A percentile compares a stretch with the other conserved stretches of the same genome.
These are phyloP conservation scores for Archegozetes longisetosus DNA, from an alignment of 1,140 invertebrate genomes.

Conservation along the genomic window DNA sequence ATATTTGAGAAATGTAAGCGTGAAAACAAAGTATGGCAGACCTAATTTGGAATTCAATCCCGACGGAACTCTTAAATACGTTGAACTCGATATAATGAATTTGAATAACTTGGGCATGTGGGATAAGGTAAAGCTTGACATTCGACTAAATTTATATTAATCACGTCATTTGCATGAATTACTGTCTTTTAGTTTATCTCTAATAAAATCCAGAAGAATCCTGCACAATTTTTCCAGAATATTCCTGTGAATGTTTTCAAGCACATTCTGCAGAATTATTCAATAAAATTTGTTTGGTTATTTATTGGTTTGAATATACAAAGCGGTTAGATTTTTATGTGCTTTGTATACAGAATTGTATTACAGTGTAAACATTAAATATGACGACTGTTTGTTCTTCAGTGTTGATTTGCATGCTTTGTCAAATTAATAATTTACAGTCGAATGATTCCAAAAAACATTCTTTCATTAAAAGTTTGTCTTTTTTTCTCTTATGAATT, in stretches of 20 bases:
- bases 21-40: constrained; percentile 34
- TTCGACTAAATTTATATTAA: constrained; percentile 5
- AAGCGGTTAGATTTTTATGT: too few relatives aligned
- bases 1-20: constrained; percentile 22
- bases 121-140: constrained; percentile 64
- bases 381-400: neutral
- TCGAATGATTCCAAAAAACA: neutral
- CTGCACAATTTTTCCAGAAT: neutral
- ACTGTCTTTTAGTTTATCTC: neutral
- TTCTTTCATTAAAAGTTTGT: neutral
- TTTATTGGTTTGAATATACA: too few relatives aligned
- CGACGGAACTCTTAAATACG: constrained; percentile 66
- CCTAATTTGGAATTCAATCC: constrained; percentile 70
- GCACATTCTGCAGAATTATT: too few relatives aligned
- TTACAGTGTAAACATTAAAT: too few relatives aligned
- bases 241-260: neutral
- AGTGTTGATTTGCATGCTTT: neutral
- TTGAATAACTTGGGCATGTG: constrained; percentile 56
- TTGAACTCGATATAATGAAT: constrained; percentile 84
- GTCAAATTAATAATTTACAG: neutral
- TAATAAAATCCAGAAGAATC: neutral
- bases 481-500: too few relatives aligned
- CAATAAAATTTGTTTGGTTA: too few relatives aligned
- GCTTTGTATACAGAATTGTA: too few relatives aligned
- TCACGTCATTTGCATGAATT: constrained; percentile 6